Conservation (phyloP, 2,888 invertebrate species). For the Byasa hedistus region DNA sequence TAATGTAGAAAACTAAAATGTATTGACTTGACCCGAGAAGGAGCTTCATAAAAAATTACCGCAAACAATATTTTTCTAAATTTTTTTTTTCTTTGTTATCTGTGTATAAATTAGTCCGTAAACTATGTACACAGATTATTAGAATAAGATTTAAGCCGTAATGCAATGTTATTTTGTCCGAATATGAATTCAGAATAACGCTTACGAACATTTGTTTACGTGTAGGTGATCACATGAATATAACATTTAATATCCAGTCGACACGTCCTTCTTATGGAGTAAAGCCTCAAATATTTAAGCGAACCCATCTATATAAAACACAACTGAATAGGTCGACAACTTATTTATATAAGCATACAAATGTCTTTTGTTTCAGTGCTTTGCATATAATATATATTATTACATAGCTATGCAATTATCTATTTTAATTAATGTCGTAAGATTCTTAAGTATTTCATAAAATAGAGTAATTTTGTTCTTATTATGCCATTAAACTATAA, state of each 20-base stretch:
- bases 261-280: background rate
- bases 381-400: background rate
- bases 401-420: background rate
- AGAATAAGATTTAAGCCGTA: background rate
- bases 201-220: slow-evolving; percentile 7
- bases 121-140: background rate
- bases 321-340: background rate
- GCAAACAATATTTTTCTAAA: too few relatives aligned
- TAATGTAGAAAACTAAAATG: background rate
- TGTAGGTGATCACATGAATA: slow-evolving; percentile 10
- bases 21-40: too few relatives aligned
- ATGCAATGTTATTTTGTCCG: background rate
- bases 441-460: too few relatives aligned
- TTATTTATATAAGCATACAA: background rate
- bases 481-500: background rate
- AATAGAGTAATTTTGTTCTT: background rate
- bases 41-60: too few relatives aligned
- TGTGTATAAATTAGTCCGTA: background rate
- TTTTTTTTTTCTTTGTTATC: background rate
- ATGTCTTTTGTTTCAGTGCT: background rate
- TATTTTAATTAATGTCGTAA: too few relatives aligned
- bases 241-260: slow-evolving; percentile 18
- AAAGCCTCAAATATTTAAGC: slow-evolving; percentile 3
- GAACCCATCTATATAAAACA: background rate
- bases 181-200: background rate